Evolutionary conservation across 2,888 invertebrate genomes (phyloP), one percentile per base, ranked within the genome.

Genomic region (Meta bourneti): DNA sequence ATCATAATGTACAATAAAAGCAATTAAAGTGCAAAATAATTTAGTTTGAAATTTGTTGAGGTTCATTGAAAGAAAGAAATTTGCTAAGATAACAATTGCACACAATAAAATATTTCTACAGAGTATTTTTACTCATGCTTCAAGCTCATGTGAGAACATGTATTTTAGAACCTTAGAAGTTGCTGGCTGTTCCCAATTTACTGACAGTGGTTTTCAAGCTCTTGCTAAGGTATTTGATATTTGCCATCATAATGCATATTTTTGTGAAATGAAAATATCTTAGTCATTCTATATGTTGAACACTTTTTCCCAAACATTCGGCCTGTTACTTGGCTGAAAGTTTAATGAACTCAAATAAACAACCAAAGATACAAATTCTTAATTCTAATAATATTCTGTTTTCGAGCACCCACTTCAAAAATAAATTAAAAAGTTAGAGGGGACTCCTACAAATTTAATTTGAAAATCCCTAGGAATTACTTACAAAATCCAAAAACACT

Each of bases 151-250:
- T 94, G 34, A 34, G 13, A 61, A 61, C 9, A 61, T 61, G 7
- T 8, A 61, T 61, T 61, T 70, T 94, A 95, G 97, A 94, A 98
- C 98, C 6, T 95, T 99, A 92, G 99, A 99, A 96, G 97, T 99
- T 94, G 98, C 99, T 75, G 97, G 98, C 93, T 99, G 99, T 95
- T 97, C 97, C 82, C 98, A 98, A 94, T 97, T 99, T 94, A 99
- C 99, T 11, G 99, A 99, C 95, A 97, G 97, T 93, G 99, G 99
- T 91, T 99, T 99, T 96, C 98, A 98, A 95, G 98, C 98, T 19
- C 96, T 99, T 93, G 98, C 99, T 19, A 97, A 97, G 96, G 98
- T 97, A 95, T 96, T 95, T 95, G 74, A 51, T 52, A n/a, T 77
- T 48, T 52, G 34, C 34, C 34, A 48, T 77, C 49, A 11, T 48